phyloP scores from a whole-genome alignment of 2,888 invertebrate species.

The Noctuana brunneofusca region DNA sequence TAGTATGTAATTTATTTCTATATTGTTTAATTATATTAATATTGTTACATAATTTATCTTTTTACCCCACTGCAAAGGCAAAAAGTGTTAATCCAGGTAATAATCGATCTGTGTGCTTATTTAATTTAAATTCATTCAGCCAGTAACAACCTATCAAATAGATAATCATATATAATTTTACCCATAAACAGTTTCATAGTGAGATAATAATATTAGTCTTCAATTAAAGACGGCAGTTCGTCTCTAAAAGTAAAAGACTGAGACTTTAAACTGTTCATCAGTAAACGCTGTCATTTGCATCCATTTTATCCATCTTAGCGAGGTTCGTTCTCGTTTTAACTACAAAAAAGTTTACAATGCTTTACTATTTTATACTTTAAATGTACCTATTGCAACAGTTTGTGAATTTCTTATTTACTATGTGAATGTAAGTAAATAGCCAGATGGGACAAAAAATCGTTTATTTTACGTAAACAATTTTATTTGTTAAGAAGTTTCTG shows the following conservation, averaged over 20 bases:
- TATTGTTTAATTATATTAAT: not conserved
- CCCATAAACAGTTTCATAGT: not conserved
- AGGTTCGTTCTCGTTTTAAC: not conserved
- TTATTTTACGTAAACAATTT: not conserved
- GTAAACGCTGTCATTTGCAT: too few species aligned
- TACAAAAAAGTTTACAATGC: not conserved
- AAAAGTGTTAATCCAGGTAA: too few species aligned
- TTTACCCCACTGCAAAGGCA: too few species aligned
- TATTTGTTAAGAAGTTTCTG: not conserved
- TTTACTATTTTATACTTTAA: not conserved
- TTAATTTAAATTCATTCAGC: too few species aligned
- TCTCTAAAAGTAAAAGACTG: not conserved
- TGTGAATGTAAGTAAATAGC: not conserved
- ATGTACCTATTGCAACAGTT: not conserved
- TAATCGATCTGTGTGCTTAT: too few species aligned
- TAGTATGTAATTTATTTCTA: conserved; percentile 15
- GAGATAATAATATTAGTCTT: not conserved
- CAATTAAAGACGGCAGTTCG: not conserved
- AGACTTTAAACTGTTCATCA: not conserved
- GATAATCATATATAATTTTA: too few species aligned
- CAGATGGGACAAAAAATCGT: conserved; percentile 5
- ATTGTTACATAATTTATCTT: not conserved
- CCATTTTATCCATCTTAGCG: too few species aligned
- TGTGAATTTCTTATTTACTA: not conserved
- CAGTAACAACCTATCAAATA: too few species aligned